Conservation (phyloP, 1,140 invertebrate genomes). For the Stratiolaelaps scimitus region DNA sequence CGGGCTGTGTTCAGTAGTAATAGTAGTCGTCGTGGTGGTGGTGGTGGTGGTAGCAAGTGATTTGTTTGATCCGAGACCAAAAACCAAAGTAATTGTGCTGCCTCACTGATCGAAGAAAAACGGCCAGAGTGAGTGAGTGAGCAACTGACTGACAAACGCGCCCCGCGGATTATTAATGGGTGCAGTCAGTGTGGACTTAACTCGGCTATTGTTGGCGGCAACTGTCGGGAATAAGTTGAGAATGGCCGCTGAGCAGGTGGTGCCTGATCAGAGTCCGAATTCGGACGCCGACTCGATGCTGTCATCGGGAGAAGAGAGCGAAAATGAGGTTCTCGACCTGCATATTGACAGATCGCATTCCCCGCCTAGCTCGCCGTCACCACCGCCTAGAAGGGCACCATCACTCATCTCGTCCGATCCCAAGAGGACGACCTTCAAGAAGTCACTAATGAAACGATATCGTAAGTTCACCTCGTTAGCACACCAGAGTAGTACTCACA, state of each 20-base stretch:
- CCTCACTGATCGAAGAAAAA: neutral
- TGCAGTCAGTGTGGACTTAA: slow-evolving; percentile 28
- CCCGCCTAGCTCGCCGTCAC: slow-evolving; percentile 18
- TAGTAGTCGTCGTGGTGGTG: too few species aligned
- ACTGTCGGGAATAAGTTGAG: slow-evolving; percentile 28
- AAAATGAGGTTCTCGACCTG: slow-evolving; percentile 24
- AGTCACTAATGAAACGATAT: slow-evolving; percentile 73
- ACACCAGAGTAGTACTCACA: too few species aligned
- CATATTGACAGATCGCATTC: slow-evolving; percentile 22
- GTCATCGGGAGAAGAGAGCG: slow-evolving; percentile 25
- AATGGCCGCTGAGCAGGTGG: slow-evolving; percentile 24
- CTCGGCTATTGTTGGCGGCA: slow-evolving; percentile 24
- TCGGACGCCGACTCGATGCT: slow-evolving; percentile 25
- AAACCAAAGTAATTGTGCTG: neutral
- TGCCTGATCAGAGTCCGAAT: slow-evolving; percentile 21
- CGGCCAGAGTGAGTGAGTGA: neutral
- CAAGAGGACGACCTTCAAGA: slow-evolving; percentile 54
- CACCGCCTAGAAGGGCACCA: neutral
- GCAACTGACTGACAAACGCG: slow-evolving; percentile 16
- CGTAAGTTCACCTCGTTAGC: slow-evolving; percentile 52
- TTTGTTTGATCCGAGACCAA: too few species aligned
- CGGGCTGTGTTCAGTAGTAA: too few species aligned
- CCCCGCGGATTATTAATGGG: slow-evolving; percentile 24
- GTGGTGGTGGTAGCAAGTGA: too few species aligned
- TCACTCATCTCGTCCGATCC: slow-evolving; percentile 20